Base-by-base conservation (phyloP, 1,140 invertebrate genomes). In the Triops cancriformis region DNA sequence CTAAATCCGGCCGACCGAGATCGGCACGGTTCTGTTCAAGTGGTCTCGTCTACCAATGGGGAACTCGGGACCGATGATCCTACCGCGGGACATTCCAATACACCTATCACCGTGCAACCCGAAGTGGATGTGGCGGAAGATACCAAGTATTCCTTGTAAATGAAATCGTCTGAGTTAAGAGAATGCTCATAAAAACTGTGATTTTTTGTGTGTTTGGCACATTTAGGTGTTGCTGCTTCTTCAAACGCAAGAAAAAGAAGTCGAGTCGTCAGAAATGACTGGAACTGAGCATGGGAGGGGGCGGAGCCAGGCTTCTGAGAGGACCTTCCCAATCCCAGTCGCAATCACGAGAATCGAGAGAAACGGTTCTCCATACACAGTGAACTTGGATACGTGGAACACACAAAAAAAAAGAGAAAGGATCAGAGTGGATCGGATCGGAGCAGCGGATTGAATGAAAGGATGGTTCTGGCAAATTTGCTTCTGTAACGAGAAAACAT, bases 191-290 rank as follows among this genome's bases (percentile, higher is more conserved):
- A 12, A 14, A 12, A 31, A 26, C 42, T 31, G 10, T 37, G 26
- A 43, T 76, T 79, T 78, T 23, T 43, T 41, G n/a, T 75, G 10
- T 76, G n/a, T 76, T 74, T 73, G 12, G 37, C 42, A 72, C 76
- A 90, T 91, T 84, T 90, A 96, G 94, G 89, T 95, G 94, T 88
- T 97, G 95, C 88, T 96, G 94, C 87, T 96, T 96, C 90, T 96
- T 96, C 90, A 94, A 95, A 86, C 90, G 94, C 85, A 95, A 95
- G 91, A 96, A 96, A 93, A 96, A 96, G 91, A 96, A 96, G 89
- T 90, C 89, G 82, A 89, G 89, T 77, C 89, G 91, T 82, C 89
- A 90, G 85, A 93, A 93, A 90, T 93, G 91, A 92, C 41, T 42
- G 75, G 37, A 26, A 18, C 37, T 42, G 41, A 26, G 74, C 27